Conservation (phyloP, 2,113 vertebrate genomes). For the Nanorana parkeri region DNA sequence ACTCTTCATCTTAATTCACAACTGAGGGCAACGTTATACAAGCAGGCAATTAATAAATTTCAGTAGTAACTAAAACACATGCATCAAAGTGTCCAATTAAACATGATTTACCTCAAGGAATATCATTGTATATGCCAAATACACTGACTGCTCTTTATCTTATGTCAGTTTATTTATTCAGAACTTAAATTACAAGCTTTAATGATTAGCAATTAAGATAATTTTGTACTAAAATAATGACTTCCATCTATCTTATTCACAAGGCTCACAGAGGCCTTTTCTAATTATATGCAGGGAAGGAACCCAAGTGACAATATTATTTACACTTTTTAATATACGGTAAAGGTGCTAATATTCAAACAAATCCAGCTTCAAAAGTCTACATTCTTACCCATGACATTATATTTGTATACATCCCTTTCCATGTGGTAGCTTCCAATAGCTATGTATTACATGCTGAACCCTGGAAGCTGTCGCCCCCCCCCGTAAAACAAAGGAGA, state of each 20-base stretch:
- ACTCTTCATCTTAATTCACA: slow-evolving; percentile 1
- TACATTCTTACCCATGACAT: too few relatives aligned
- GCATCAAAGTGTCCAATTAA: slow-evolving; percentile 42
- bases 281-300: slow-evolving; percentile 25
- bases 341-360: too few relatives aligned
- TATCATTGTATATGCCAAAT: slow-evolving; percentile 37
- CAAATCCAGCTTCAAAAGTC: too few relatives aligned
- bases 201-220: slow-evolving; percentile 50
- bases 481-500: too few relatives aligned
- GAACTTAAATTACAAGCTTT: slow-evolving; percentile 29
- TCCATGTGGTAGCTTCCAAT: too few relatives aligned
- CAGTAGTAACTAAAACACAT: slow-evolving; percentile 21
- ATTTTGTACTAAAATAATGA: slow-evolving; percentile 39
- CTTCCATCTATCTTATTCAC: slow-evolving; percentile 32
- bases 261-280: slow-evolving; percentile 20
- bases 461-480: too few relatives aligned
- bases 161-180: slow-evolving; percentile 40
- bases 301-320: slow-evolving; percentile 2
- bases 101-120: slow-evolving; percentile 41
- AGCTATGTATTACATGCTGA: too few relatives aligned
- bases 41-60: slow-evolving; percentile 32
- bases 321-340: neutral
- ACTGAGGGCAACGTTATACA: slow-evolving; percentile 16
- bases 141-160: slow-evolving; percentile 40
- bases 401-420: too few relatives aligned